These are phyloP conservation scores for Ceraclea dissimilis DNA, from an alignment of 2,888 invertebrate genomes.

Conservation along the genomic window DNA sequence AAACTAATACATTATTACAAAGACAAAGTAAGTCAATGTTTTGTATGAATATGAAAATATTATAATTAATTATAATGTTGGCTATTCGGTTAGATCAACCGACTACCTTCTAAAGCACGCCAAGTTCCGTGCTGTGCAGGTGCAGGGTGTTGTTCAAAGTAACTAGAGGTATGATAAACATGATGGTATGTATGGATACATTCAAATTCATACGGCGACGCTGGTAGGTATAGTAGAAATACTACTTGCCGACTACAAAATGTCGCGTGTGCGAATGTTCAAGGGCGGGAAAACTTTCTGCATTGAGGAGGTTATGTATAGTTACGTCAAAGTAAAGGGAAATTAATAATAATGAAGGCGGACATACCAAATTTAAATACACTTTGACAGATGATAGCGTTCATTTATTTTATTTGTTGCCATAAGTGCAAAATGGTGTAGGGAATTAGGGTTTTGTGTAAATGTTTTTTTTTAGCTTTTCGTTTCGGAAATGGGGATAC, in stretches of 20 bases:
- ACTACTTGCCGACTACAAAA: conserved; percentile 1
- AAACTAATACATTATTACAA: too few relatives aligned
- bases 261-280: conserved; percentile 19
- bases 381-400: background rate
- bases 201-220: too few relatives aligned
- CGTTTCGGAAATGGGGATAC: too few relatives aligned
- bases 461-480: too few relatives aligned
- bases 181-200: too few relatives aligned
- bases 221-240: background rate
- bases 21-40: too few relatives aligned
- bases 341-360: background rate
- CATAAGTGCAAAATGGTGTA: background rate
- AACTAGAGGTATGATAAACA: background rate
- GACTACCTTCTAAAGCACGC: conserved; percentile 17
- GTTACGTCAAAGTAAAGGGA: background rate
- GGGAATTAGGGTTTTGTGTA: too few relatives aligned
- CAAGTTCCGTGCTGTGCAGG: conserved; percentile 22
- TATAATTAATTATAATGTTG: background rate
- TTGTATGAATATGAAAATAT: too few relatives aligned
- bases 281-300: conserved; percentile 6
- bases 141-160: background rate
- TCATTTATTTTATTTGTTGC: background rate
- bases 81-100: conserved; percentile 10
- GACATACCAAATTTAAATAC: background rate
- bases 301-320: background rate